phyloP scores from a whole-genome alignment of 2,113 vertebrate genomes.

The Thermophis baileyi region DNA sequence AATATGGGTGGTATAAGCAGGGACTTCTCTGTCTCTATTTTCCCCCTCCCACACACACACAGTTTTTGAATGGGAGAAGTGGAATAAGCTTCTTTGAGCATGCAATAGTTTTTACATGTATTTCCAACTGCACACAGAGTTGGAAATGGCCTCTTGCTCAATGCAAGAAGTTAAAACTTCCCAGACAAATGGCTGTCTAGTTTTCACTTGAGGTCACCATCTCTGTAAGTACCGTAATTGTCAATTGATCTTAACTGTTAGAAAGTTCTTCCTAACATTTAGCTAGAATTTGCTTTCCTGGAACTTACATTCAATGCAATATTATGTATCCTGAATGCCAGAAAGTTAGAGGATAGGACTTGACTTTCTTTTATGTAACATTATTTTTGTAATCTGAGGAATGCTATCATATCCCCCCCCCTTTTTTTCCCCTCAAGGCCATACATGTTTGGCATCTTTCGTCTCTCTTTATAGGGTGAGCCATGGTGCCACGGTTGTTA shows the following conservation, averaged over 20 bases:
- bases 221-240: not conserved
- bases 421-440: not conserved
- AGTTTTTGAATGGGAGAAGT: not conserved
- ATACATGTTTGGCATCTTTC: not conserved
- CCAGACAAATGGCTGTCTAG: not conserved
- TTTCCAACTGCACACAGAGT: not conserved
- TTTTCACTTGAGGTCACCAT: not conserved
- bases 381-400: not conserved
- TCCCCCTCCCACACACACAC: not conserved
- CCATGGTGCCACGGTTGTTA: no score
- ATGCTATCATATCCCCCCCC: not conserved
- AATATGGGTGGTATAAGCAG: not conserved
- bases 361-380: not conserved
- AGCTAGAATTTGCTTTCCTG: not conserved
- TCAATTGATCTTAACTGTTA: not conserved
- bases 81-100: not conserved
- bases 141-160: not conserved
- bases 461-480: not conserved
- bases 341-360: not conserved
- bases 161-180: not conserved
- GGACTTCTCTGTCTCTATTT: not conserved
- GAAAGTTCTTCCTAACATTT: not conserved
- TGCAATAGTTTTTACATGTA: not conserved
- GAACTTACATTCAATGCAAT: not conserved
- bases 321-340: not conserved